These are phyloP conservation scores for Protonemura montana DNA, from an alignment of 2,888 invertebrate species.

Conservation along the genomic window DNA sequence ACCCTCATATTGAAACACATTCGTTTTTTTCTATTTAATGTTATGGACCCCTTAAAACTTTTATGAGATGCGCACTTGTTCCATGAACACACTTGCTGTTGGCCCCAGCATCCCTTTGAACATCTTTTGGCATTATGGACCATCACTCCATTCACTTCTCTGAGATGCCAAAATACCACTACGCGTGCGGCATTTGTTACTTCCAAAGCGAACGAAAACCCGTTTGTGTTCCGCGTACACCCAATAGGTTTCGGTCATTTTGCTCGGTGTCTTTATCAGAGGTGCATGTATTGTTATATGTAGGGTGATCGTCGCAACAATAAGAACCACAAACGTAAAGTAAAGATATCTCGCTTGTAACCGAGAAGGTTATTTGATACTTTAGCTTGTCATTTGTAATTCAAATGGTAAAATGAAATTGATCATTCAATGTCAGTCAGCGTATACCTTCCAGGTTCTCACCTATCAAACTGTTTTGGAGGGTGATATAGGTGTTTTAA, in stretches of 20 bases:
- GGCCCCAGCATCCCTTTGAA: constrained; percentile 32
- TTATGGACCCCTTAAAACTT: constrained; percentile 39
- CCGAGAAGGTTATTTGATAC: not conserved
- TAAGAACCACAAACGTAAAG: not conserved
- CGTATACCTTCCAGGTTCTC: not conserved
- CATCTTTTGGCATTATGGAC: constrained; percentile 30
- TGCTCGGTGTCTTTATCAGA: not conserved
- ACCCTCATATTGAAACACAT: constrained; percentile 10
- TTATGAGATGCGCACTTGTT: not conserved
- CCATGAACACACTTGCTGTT: not conserved
- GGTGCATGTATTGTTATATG: constrained; percentile 15
- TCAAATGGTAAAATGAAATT: not conserved
- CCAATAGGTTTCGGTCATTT: not conserved
- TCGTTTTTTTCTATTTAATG: constrained; percentile 19
- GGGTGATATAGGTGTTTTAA: not conserved
- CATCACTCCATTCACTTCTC: not conserved
- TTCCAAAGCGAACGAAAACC: not conserved
- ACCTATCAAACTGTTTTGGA: not conserved
- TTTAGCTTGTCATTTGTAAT: not conserved
- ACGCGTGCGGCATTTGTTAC: not conserved
- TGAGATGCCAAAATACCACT: constrained; percentile 16
- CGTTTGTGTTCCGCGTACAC: not conserved
- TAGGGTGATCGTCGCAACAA: not conserved
- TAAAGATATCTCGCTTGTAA: not conserved
- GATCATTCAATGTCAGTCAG: not conserved